These are phyloP conservation scores for Melanotaenia duboulayi DNA, from an alignment of 2,113 vertebrate species.

Conservation along the genomic window DNA sequence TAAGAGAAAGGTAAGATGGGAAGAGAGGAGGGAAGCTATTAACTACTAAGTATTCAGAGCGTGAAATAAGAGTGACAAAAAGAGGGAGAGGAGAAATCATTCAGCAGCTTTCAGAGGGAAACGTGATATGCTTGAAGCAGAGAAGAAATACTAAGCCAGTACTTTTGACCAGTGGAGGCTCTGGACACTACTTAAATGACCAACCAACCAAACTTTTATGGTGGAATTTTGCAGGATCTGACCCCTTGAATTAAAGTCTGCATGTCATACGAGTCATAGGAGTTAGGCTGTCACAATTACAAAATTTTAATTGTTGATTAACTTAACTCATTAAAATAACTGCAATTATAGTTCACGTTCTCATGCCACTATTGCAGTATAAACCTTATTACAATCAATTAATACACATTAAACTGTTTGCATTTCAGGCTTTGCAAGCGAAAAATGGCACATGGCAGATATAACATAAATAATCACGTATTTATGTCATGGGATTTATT, in stretches of 20 bases:
- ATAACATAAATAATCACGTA: no score
- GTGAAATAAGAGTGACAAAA: slow-evolving; percentile 84
- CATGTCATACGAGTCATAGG: neutral
- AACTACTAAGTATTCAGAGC: slow-evolving; percentile 84
- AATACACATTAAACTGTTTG: neutral
- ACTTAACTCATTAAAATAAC: neutral
- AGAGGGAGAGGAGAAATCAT: slow-evolving; percentile 77
- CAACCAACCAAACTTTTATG: slow-evolving; percentile 37
- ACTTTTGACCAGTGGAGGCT: slow-evolving; percentile 58
- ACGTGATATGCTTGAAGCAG: slow-evolving; percentile 70
- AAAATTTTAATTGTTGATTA: neutral
- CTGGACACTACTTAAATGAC: slow-evolving; percentile 38
- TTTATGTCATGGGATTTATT: no score
- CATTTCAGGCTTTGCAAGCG: no score
- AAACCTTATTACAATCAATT: neutral
- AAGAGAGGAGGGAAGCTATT: slow-evolving; percentile 79
- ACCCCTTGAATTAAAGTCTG: slow-evolving; percentile 2
- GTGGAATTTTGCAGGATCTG: neutral
- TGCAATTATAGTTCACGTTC: neutral
- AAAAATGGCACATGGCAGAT: no score
- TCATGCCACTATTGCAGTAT: neutral
- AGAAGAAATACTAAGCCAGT: slow-evolving; percentile 66
- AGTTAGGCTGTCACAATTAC: neutral
- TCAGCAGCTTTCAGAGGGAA: slow-evolving; percentile 76
- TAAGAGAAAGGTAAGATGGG: slow-evolving; percentile 60